Conservation (phyloP, 2,888 invertebrate genomes). For the Himalopsyche kuldschensis region DNA sequence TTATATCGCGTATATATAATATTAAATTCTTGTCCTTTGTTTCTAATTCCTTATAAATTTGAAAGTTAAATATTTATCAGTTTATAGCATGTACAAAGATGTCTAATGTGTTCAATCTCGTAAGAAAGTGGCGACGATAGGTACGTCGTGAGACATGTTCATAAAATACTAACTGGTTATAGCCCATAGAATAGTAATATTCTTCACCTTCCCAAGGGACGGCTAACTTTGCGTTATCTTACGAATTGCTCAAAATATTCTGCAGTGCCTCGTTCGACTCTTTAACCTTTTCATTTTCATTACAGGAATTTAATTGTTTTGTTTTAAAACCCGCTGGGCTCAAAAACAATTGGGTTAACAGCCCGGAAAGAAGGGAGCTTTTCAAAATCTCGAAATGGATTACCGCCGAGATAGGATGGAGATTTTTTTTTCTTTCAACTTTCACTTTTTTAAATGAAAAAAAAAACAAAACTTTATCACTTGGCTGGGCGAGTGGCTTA, state of each 20-base stretch:
- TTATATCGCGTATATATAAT: no score
- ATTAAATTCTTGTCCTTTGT: no score
- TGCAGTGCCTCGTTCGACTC: constrained; percentile 22
- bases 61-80: no score
- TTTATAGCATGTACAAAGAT: no score
- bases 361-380: constrained; percentile 33
- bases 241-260: constrained; percentile 23
- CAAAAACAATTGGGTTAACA: constrained; percentile 33
- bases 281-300: constrained; percentile 36
- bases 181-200: not conserved
- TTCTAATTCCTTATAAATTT: no score
- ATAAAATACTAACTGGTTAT: not conserved
- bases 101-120: no score
- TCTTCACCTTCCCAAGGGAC: not conserved
- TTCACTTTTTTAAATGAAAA: constrained; percentile 5
- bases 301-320: constrained; percentile 38
- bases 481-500: not conserved
- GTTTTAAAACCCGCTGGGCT: constrained; percentile 34
- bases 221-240: constrained; percentile 25
- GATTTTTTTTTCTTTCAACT: constrained; percentile 2
- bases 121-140: not conserved
- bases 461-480: constrained; percentile 4
- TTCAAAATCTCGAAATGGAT: constrained; percentile 31
- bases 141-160: not conserved
- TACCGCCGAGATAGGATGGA: constrained; percentile 12